Base-by-base conservation (phyloP, 2,888 invertebrate genomes). In the Belgica antarctica region DNA sequence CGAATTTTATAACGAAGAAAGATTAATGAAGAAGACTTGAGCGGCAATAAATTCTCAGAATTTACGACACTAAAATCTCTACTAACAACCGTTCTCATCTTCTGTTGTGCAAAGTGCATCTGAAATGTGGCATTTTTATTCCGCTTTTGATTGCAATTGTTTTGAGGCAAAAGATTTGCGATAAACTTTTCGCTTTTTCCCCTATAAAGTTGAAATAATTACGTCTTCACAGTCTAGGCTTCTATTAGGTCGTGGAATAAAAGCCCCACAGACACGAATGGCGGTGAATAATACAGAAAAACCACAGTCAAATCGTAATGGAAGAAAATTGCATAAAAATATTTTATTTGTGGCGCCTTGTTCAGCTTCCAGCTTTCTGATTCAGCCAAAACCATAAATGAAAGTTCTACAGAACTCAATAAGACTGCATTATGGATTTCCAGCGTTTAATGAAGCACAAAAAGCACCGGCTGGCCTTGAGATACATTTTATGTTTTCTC, bases 391-490 rank as follows among this genome's bases (percentile, higher is more conserved):
- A 31, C 34, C 12, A 31, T 12, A n/a, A 31, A 8, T 31, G 7
- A 31, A 31, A 31, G 34, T 12, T 31, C n/a, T n/a, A n/a, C n/a
- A n/a, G n/a, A n/a, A n/a, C n/a, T 12, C 41, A 41, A 41, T 41
- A 41, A 41, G 41, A 22, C n/a, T n/a, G n/a, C n/a, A 22, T 52
- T 52, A 52, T 52, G 52, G 52, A 52, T 52, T 52, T 19, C 22
- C 17, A 52, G 52, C 52, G 22, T 22, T 22, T 22, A 41, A 5
- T 25, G 15, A 65, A 46, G n/a, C 28, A 47, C 47, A 66, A 66
- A n/a, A 62, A 66, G 65, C 46, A 25, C 65, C 65, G 65, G n/a
- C 65, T 66, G 65, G 65, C 65, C 65, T 66, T 66, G 65, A 66
- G 65, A 46, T 46, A 63, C 41, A 62, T 34, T 28, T 25, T 22